A percentile compares a stretch with the other conserved stretches of the same genome.
Evolutionary conservation across 2,797 vertebrate genomes (phyloP).

Genomic region (Ceyx erithaca): DNA sequence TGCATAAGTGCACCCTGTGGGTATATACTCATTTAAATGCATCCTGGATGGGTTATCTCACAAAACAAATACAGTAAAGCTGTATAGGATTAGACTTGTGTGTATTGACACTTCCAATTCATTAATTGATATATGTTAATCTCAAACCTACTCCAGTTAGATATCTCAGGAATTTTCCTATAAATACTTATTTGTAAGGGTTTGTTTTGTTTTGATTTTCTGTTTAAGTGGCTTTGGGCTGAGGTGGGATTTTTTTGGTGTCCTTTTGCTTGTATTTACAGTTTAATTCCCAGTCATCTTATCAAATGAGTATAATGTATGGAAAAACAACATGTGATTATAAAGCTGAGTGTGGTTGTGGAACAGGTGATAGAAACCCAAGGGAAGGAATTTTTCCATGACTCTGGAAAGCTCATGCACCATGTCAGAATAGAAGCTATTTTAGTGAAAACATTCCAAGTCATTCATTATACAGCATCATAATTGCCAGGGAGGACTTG

Average conservation of each 20-base stretch:
- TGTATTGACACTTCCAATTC: neutral
- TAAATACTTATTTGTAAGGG: neutral
- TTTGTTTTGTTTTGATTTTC: neutral
- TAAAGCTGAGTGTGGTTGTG: neutral
- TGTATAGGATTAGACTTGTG: neutral
- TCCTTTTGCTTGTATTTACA: neutral
- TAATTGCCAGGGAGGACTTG: neutral
- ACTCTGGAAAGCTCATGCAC: neutral
- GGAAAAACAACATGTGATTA: neutral
- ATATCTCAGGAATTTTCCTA: neutral
- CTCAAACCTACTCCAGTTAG: neutral
- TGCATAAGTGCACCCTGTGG: neutral
- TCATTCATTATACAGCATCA: neutral
- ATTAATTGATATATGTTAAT: neutral
- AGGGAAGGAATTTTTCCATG: neutral
- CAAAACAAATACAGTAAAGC: no score
- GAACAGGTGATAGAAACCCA: neutral
- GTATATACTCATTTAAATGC: no score
- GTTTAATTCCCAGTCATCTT: neutral
- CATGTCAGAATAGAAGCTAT: neutral
- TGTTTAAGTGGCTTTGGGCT: neutral
- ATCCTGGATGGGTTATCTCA: neutral
- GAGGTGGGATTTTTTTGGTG: neutral
- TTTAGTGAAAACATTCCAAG: neutral
- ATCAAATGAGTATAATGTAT: neutral